Conservation (phyloP, 2,113 vertebrate species). For the Struthidea cinerea region DNA sequence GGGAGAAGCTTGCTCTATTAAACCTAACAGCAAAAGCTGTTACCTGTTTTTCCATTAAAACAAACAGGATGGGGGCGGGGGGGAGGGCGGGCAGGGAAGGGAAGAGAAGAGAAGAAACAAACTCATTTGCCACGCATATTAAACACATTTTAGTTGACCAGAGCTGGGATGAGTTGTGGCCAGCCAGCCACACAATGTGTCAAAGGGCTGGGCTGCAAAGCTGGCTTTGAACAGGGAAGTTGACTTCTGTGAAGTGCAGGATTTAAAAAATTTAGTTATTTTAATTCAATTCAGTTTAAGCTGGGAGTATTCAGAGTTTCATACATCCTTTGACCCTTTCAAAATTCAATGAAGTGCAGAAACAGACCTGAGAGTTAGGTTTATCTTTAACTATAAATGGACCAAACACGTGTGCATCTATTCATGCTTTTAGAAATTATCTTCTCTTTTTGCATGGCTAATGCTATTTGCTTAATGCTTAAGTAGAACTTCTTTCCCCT, state of each 20-base stretch:
- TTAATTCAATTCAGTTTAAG: not conserved
- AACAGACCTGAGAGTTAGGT: not conserved
- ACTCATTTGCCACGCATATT: not conserved
- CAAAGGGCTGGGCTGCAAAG: not conserved
- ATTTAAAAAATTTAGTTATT: not conserved
- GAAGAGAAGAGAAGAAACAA: not conserved
- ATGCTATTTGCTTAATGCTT: constrained; percentile 11
- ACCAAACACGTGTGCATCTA: not conserved
- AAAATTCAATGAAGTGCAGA: not conserved
- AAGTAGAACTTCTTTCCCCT: constrained; percentile 50
- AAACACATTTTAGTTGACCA: not conserved
- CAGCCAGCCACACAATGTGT: not conserved
- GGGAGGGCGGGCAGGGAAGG: no score
- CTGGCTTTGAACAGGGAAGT: not conserved
- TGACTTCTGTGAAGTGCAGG: not conserved
- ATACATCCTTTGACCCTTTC: not conserved
- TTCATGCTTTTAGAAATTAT: not conserved
- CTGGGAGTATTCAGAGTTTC: not conserved
- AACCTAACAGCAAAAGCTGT: not conserved
- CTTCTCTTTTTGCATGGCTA: not conserved
- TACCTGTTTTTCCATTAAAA: not conserved
- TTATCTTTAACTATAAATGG: not conserved
- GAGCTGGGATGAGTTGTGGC: not conserved
- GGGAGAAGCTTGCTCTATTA: not conserved
- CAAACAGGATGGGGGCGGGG: not conserved